Evolutionary conservation across 2,113 vertebrate genomes (phyloP).

Genomic region (Carlito syrichta): DNA sequence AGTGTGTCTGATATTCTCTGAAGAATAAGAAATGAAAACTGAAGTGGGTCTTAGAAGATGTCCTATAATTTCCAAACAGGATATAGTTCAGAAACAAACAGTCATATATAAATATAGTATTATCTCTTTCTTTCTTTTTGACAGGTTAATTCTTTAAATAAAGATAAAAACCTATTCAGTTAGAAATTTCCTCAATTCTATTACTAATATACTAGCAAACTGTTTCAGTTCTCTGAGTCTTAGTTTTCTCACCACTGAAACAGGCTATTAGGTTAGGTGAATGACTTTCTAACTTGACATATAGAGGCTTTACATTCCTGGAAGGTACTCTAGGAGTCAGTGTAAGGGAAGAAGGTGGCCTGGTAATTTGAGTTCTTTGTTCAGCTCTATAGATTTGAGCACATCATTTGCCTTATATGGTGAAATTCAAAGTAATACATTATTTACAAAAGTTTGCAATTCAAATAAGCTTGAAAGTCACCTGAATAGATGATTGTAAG

Average conservation of each 20-base stretch:
- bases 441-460: not conserved
- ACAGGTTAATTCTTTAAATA: not conserved
- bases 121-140: not conserved
- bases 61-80: not conserved
- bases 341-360: not conserved
- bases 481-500: not conserved
- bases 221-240: not conserved
- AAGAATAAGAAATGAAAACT: not conserved
- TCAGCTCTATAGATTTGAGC: not conserved
- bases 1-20: not conserved
- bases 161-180: not conserved
- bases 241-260: not conserved
- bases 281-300: not conserved
- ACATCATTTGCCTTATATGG: not conserved
- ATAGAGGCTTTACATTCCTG: not conserved
- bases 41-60: not conserved
- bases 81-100: not conserved
- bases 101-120: not conserved
- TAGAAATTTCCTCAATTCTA: not conserved
- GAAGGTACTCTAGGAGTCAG: not conserved
- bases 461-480: not conserved
- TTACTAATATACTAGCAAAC: not conserved
- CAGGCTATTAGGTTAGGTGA: no score
- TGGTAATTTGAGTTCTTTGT: not conserved
- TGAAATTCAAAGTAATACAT: not conserved